phyloP scores from a whole-genome alignment of 1,140 invertebrate species.

The Hermetia illucens region DNA sequence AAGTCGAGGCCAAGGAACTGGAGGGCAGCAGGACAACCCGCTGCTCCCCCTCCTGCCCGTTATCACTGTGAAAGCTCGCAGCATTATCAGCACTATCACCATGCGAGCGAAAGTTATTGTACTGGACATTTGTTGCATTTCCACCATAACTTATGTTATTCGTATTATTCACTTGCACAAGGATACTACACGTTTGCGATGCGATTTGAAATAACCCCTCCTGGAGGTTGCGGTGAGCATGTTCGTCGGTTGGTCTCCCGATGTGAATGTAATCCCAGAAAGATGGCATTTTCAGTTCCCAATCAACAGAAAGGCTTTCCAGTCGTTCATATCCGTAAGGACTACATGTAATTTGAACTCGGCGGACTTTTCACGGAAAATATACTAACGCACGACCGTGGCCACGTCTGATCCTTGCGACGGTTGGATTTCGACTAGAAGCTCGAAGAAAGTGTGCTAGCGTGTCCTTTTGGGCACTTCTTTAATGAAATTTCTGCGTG shows the following conservation, averaged over 20 bases:
- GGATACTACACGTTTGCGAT: slow-evolving; percentile 52
- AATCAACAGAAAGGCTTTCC: too few species aligned
- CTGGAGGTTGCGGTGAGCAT: slow-evolving; percentile 43
- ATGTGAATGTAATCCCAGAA: slow-evolving; percentile 41
- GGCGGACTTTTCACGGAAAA: too few species aligned
- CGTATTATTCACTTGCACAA: slow-evolving; percentile 57
- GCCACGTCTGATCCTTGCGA: too few species aligned
- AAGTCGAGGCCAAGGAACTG: too few species aligned
- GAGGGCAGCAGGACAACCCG: slow-evolving; percentile 28
- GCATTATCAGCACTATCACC: not conserved
- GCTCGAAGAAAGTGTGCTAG: too few species aligned
- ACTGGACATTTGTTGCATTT: slow-evolving; percentile 44
- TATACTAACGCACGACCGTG: too few species aligned
- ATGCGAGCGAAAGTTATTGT: slow-evolving; percentile 32
- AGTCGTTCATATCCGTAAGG: too few species aligned
- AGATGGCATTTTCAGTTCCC: slow-evolving; percentile 34
- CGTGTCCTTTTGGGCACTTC: too few species aligned
- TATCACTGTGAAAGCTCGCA: too few species aligned
- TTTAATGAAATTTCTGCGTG: too few species aligned
- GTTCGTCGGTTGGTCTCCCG: slow-evolving; percentile 21
- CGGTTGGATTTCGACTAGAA: too few species aligned
- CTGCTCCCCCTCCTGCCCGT: slow-evolving; percentile 3
- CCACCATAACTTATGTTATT: slow-evolving; percentile 54
- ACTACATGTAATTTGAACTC: too few species aligned
- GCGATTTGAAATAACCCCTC: slow-evolving; percentile 56